Evolutionary conservation across 2,888 invertebrate genomes (phyloP), one percentile per base, ranked within the genome.

Genomic region (Cephus runcator): DNA sequence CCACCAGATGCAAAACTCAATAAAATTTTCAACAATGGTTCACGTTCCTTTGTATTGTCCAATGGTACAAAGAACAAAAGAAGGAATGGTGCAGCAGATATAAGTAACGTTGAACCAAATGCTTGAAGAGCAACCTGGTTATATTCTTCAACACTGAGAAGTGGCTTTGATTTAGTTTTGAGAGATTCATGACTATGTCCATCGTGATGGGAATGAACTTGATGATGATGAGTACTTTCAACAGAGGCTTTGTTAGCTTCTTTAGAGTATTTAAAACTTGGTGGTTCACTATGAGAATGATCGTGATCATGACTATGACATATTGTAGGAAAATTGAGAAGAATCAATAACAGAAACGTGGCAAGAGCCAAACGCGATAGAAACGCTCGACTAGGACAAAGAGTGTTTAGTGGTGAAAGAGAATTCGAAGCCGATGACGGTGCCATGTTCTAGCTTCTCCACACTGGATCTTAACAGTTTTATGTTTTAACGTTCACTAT

Each of bases 1-100:
- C 99, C 98, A 73, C 98, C 98, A 1, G 98, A 98, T 0, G 98
- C 98, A 92, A 98, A 98, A 30, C 98, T 97, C 73, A 98, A 92
- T 75, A 98, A 93, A 80, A 99, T 94, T 92, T 99, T 99, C 11
- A 99, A 92, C 69, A 98, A 92, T 1, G 98, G 96, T 90, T 97
- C 95, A 90, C 97, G 96, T 87, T 96, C 96, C 77, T 95, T 94
- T 36, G 95, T 95, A 82, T 96, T 97, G 88, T 98, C 97, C 77
- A 99, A 93, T 0, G 99, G 99, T 86, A 99, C 98, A 81, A 98
- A 94, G 88, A 98, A 97, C 11, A 99, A 93, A 82, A 99, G 96
- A 73, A 99, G 93, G 90, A 98, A 98, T 0, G 99, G 99, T 9
- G 98, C 98, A 77, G 97, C 95, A 90, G 99, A 99, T 88, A 99